Base-by-base conservation (phyloP, 1,140 invertebrate species). In the Bombus fervidus region DNA sequence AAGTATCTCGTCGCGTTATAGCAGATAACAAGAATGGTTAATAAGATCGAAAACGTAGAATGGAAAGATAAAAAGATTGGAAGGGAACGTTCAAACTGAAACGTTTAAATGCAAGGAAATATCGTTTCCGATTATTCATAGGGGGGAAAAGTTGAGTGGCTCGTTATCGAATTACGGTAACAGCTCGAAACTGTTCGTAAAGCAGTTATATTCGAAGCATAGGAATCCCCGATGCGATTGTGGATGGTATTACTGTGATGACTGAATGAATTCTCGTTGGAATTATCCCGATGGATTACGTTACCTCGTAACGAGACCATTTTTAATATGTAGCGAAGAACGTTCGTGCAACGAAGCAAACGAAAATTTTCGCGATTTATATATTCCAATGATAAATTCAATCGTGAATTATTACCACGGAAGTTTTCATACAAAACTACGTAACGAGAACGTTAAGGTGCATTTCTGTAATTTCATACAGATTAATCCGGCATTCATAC, bases 121-220 rank as follows among this genome's bases (percentile, higher is more conserved):
- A 47, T 57, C 69, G 39, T 57, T 57, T 22, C 25, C 41, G 15
- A 2, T 13, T 37, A 15, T 2, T 53, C 18, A 22, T 2, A 9
- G 28, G 18, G n/a, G 12, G 15, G 1, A 43, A 59, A 53, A 83
- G 69, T 69, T 43, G 53, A 77, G 37, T 41, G 62, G 74, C 62
- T 77, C 64, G 74, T 83, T 83, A 77, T 22, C 64, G 47, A 83
- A 77, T 83, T 83, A 78, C 64, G 25, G n/a, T 28, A 34, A 64
- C 57, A 8, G n/a, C 31, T 47, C n/a, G 69, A 41, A 68, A 78
- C 47, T 31, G 64, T 57, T 76, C 43, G 57, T 62, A 22, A 31
- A 31, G 43, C 73, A 31, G 74, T 57, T 76, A 37, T 62, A 62
- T 76, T 83, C 41, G 43, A 77, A 69, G 66, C 74, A 41, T 69